A percentile compares a stretch with the other conserved stretches of the same genome.
Conservation (phyloP, 1,140 invertebrate genomes). For the Eurosta solidaginis region DNA sequence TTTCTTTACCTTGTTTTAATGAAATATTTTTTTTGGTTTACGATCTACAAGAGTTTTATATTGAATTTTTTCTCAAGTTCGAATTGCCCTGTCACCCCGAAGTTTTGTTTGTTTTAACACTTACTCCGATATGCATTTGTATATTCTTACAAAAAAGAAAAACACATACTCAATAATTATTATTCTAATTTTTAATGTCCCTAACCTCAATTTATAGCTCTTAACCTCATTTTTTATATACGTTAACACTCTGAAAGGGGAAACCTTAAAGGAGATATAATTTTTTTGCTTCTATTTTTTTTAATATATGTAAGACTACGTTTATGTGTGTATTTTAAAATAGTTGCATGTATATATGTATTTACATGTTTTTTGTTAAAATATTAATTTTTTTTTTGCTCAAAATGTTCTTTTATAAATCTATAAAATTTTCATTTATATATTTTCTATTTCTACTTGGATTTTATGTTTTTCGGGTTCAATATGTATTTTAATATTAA, state of each 20-base stretch:
- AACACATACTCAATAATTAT: not conserved
- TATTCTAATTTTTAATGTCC: not conserved
- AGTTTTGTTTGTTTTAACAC: not conserved
- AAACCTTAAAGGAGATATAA: not conserved
- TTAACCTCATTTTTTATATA: not conserved
- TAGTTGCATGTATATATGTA: not conserved
- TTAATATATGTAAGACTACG: not conserved
- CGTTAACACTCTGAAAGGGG: not conserved
- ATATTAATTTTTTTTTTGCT: too few species aligned
- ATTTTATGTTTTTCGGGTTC: too few species aligned
- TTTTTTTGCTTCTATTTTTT: not conserved
- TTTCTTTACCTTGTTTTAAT: conserved; percentile 1
- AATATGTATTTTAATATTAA: too few species aligned
- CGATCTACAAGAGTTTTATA: not conserved
- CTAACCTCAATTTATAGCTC: not conserved
- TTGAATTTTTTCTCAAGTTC: not conserved
- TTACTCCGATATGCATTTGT: conserved; percentile 9
- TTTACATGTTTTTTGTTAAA: not conserved
- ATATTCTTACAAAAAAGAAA: conserved; percentile 22
- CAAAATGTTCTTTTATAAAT: too few species aligned
- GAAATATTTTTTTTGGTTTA: not conserved
- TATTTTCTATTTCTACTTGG: too few species aligned
- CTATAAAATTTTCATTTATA: too few species aligned
- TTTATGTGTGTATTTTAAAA: not conserved
- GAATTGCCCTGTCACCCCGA: not conserved